Conservation (phyloP, 2,113 vertebrate genomes). For the Gymnarchus niloticus region DNA sequence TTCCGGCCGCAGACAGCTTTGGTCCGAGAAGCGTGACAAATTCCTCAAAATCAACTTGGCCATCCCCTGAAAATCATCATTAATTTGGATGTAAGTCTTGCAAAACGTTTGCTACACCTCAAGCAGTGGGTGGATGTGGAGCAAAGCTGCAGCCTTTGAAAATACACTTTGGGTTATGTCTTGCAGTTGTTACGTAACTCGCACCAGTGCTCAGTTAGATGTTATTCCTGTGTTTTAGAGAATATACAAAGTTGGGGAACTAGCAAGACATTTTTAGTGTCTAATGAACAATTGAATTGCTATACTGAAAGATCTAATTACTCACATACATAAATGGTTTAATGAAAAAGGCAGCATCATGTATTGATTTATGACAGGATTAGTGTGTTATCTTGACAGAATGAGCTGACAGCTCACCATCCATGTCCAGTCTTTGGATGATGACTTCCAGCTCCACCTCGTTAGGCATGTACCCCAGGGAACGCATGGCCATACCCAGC, state of each 20-base stretch:
- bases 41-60: constrained; percentile 96
- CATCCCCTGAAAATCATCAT: constrained; percentile 67
- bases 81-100: not conserved
- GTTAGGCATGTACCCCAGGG: constrained; percentile 82
- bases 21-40: constrained; percentile 93
- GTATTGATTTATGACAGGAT: not conserved
- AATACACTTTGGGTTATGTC: too few relatives aligned
- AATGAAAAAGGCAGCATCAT: not conserved
- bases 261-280: not conserved
- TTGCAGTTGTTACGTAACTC: not conserved
- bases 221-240: not conserved
- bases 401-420: constrained; percentile 57
- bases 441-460: constrained; percentile 84
- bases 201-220: not conserved
- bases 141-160: too few relatives aligned
- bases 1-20: constrained; percentile 82
- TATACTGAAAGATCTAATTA: not conserved
- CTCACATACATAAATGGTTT: not conserved
- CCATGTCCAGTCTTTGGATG: constrained; percentile 82
- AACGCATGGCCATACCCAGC: constrained; percentile 79
- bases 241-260: not conserved
- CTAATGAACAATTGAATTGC: not conserved
- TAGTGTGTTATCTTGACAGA: not conserved
- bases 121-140: not conserved
- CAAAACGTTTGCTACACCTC: not conserved